Base-by-base conservation (phyloP, 1,140 invertebrate species). In the Aphaenogaster rudis region DNA sequence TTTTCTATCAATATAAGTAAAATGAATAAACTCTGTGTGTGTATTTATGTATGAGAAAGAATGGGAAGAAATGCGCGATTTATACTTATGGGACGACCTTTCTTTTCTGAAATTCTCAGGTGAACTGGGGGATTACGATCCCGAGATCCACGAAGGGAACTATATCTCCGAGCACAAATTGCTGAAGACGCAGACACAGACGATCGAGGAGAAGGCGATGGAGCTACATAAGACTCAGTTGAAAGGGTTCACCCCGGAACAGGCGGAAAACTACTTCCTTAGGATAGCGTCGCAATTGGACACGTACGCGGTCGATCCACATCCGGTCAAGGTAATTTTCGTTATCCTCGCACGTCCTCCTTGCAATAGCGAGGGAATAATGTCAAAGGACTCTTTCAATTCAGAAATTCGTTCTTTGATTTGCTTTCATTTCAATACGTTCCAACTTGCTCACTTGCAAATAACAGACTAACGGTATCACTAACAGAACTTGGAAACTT, bases 251-350 rank as follows among this genome's bases (percentile, higher is more conserved):
- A 97, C 97, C 45, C 96, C 97, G 3, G 96, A 97, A 86, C 97
- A 97, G 93, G 97, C 98, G 4, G 98, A 99, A 95, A 97, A 96
- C 45, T 96, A 97, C 86, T 99, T 99, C 94, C 96, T 99, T 45
- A 98, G 97, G 94, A 97, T 98, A 92, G 98, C 99, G 28, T 97
- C 98, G 48, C 97, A 97, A 79, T 96, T 99, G 54, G 99, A 99
- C 92, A 99, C 99, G 0, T 99, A 99, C 94, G 99, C 99, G 15
- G 98, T 99, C 45, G 99, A 99, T 96, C 99, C 99, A 2, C 98
- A 99, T 96, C 98, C 98, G 74, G 99, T 99, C n/a, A 99, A 99
- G 97, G 98, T 99, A 95, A 94, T 50, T n/a, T 67, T 72, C 1
- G 48, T 21, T 21, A 66, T 15, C 88, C 48, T 39, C 45, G 54